These are phyloP conservation scores for Acanthoscelides obtectus DNA, from an alignment of 2,888 invertebrate species.

Conservation along the genomic window DNA sequence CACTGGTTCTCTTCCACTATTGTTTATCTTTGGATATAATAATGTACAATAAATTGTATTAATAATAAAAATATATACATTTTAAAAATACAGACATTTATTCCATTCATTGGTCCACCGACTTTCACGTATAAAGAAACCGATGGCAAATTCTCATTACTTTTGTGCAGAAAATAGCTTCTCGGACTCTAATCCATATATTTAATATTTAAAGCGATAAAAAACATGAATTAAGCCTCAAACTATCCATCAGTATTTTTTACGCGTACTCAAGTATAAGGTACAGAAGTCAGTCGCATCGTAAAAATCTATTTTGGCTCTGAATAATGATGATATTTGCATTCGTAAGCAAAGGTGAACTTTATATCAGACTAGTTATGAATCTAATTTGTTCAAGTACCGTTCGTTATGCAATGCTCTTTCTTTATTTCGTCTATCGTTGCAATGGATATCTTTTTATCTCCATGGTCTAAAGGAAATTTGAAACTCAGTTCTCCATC, in stretches of 20 bases:
- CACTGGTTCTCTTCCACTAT: too few species aligned
- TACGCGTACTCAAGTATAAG: neutral
- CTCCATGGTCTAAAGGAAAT: conserved; percentile 49
- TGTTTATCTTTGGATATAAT: neutral
- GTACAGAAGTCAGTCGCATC: neutral
- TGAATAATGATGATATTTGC: neutral
- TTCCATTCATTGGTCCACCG: neutral
- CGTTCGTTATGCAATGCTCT: conserved; percentile 40
- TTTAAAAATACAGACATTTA: neutral
- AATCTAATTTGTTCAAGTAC: conserved; percentile 29
- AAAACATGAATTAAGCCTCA: too few species aligned
- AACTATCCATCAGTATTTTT: neutral
- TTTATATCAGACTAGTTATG: conserved; percentile 1
- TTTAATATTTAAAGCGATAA: too few species aligned
- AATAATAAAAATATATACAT: neutral
- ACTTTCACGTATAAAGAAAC: too few species aligned
- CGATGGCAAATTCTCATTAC: neutral
- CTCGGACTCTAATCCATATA: neutral
- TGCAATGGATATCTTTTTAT: conserved; percentile 43
- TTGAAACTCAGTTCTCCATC: conserved; percentile 56
- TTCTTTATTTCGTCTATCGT: conserved; percentile 47
- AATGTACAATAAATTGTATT: neutral
- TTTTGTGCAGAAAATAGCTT: neutral
- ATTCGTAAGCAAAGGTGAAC: neutral
- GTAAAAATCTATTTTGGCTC: neutral